Conservation (phyloP, 2,888 invertebrate species). For the Hypolimnas misippus region DNA sequence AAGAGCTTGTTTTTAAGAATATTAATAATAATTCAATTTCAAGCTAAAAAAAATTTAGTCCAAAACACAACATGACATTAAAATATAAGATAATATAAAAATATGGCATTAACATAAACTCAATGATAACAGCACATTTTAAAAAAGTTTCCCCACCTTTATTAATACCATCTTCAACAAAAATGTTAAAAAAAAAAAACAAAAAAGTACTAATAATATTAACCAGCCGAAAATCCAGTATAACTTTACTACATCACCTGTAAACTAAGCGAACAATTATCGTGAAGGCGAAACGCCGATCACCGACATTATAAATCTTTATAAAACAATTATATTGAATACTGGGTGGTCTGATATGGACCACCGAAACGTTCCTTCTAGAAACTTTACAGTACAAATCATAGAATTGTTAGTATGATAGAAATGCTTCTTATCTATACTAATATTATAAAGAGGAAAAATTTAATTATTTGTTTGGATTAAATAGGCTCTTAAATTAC, state of each 20-base stretch:
- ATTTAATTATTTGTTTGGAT: background rate
- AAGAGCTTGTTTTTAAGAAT: no score
- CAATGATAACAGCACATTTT: no score
- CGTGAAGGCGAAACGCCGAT: slow-evolving; percentile 42
- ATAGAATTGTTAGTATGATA: slow-evolving; percentile 41
- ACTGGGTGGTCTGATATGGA: slow-evolving; percentile 64
- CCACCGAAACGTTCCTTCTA: slow-evolving; percentile 60
- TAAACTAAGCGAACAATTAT: slow-evolving; percentile 39
- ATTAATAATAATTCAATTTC: no score
- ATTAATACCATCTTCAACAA: background rate
- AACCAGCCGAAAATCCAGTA: no score
- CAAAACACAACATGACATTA: no score
- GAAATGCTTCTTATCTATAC: background rate
- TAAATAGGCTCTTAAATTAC: no score
- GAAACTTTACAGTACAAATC: slow-evolving; percentile 47
- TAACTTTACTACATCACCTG: slow-evolving; percentile 26
- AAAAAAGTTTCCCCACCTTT: no score
- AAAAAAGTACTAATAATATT: no score
- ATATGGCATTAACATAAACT: no score
- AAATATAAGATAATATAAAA: no score
- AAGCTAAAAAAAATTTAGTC: no score
- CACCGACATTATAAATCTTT: slow-evolving; percentile 63
- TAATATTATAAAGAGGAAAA: background rate
- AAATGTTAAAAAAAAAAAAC: slow-evolving; percentile 22
- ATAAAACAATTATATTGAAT: slow-evolving; percentile 64